These are phyloP conservation scores for Erinaceus europaeus DNA, from an alignment of 2,113 vertebrate genomes.

Conservation along the genomic window DNA sequence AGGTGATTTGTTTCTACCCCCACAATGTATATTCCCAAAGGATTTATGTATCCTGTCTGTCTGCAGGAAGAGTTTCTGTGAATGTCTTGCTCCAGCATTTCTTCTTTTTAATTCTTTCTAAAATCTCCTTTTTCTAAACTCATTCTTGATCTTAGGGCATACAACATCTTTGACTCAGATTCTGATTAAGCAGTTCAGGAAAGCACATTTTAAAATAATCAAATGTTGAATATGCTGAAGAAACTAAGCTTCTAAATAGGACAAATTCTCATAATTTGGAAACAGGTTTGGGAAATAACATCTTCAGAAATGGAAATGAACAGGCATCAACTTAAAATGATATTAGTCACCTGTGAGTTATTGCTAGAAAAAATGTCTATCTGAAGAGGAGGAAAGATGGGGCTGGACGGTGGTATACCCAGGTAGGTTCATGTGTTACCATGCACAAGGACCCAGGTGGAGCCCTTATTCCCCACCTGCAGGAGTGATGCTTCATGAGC, in stretches of 20 bases:
- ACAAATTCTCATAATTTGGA: constrained; percentile 19
- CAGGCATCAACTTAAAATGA: no score
- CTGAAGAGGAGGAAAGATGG: no score
- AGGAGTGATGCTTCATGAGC: no score
- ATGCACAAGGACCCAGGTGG: no score
- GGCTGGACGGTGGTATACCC: no score
- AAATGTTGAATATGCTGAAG: not conserved
- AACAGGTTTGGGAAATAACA: constrained; percentile 1
- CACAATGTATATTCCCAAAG: not conserved
- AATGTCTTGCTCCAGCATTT: not conserved
- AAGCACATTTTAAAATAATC: not conserved
- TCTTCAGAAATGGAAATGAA: not conserved
- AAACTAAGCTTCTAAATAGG: not conserved
- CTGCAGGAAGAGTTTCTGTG: not conserved
- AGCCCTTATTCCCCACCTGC: no score
- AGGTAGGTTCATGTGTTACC: no score
- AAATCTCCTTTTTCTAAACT: not conserved
- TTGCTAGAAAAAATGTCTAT: no score
- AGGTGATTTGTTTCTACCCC: no score
- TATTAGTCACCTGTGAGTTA: no score
- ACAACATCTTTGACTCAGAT: not conserved
- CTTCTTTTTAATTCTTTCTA: not conserved
- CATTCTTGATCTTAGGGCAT: not conserved
- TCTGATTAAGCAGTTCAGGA: not conserved
- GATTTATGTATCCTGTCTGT: not conserved